A percentile compares a stretch with the other conserved stretches of the same genome.
phyloP scores from a whole-genome alignment of 1,140 invertebrate species.

The Thaumetopoea pityocampa region DNA sequence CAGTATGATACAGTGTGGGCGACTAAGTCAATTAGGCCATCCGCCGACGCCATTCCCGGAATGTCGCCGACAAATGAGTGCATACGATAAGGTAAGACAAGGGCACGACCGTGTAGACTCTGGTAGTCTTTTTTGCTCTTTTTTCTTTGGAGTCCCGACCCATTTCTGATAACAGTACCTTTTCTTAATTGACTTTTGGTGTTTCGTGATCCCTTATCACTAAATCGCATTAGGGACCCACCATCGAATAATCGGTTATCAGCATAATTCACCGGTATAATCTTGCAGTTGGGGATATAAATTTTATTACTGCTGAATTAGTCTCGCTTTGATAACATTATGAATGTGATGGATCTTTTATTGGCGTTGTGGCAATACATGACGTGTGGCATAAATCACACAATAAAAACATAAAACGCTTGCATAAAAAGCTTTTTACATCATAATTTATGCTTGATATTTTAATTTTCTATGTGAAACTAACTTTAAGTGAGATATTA shows the following conservation, averaged over 20 bases:
- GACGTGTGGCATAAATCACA: conserved; percentile 7
- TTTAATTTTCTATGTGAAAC: background rate
- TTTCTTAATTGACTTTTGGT: conserved; percentile 67
- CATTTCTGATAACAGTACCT: conserved; percentile 59
- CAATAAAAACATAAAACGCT: conserved; percentile 5
- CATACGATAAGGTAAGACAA: conserved; percentile 55
- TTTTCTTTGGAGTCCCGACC: conserved; percentile 27
- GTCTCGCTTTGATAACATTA: conserved; percentile 17
- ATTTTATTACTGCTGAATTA: conserved; percentile 25
- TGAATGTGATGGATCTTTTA: conserved; percentile 5
- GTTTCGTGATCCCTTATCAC: conserved; percentile 55
- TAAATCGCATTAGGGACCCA: conserved; percentile 45
- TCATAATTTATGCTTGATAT: background rate
- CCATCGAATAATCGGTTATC: conserved; percentile 37
- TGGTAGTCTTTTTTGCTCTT: conserved; percentile 48
- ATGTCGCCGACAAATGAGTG: conserved; percentile 68
- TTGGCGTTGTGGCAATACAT: background rate
- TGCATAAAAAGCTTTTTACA: conserved; percentile 1
- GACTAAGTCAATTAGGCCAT: conserved; percentile 71
- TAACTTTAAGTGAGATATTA: too few species aligned
- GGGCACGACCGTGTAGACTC: too few species aligned
- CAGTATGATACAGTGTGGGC: conserved; percentile 61
- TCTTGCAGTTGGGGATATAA: conserved; percentile 17
- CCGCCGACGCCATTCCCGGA: conserved; percentile 69
- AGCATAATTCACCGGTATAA: conserved; percentile 38